Evolutionary conservation across 1,140 invertebrate species (phyloP).

Genomic region (Helicoverpa armigera): DNA sequence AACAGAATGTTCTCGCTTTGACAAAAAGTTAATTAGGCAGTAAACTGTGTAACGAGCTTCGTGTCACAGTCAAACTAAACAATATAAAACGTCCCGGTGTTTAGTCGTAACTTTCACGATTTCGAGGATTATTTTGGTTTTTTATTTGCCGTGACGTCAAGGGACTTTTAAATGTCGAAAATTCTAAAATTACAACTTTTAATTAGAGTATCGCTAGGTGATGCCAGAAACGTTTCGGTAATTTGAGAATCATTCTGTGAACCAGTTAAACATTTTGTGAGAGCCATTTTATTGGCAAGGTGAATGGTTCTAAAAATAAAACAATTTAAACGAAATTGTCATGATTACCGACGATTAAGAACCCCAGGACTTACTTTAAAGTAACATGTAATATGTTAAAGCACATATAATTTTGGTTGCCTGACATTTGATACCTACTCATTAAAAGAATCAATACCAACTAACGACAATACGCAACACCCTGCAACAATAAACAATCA

Average conservation of each 20-base stretch:
- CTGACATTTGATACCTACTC: too few species aligned
- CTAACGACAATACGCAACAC: neutral
- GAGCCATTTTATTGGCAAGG: too few species aligned
- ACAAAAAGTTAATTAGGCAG: slow-evolving; percentile 82
- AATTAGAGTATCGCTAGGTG: slow-evolving; percentile 23
- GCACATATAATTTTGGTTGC: too few species aligned
- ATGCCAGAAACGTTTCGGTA: slow-evolving; percentile 6
- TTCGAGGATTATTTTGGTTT: slow-evolving; percentile 42
- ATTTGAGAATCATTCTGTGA: neutral
- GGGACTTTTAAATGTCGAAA: slow-evolving; percentile 30
- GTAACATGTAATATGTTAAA: too few species aligned
- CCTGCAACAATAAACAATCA: slow-evolving; percentile 13
- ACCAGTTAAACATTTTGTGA: neutral
- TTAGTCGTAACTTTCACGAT: slow-evolving; percentile 58
- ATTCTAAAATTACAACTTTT: slow-evolving; percentile 33
- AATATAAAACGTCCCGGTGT: slow-evolving; percentile 59
- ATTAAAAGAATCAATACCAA: neutral
- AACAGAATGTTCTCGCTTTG: slow-evolving; percentile 72
- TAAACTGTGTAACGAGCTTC: slow-evolving; percentile 75
- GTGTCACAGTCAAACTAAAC: slow-evolving; percentile 77
- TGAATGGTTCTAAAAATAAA: too few species aligned
- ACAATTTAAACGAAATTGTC: too few species aligned
- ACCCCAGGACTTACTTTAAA: too few species aligned
- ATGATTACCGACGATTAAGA: too few species aligned
- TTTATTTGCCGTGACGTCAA: slow-evolving; percentile 48